Evolutionary conservation across 2,113 vertebrate genomes (phyloP).

Genomic region (Cyphotilapia sp.): DNA sequence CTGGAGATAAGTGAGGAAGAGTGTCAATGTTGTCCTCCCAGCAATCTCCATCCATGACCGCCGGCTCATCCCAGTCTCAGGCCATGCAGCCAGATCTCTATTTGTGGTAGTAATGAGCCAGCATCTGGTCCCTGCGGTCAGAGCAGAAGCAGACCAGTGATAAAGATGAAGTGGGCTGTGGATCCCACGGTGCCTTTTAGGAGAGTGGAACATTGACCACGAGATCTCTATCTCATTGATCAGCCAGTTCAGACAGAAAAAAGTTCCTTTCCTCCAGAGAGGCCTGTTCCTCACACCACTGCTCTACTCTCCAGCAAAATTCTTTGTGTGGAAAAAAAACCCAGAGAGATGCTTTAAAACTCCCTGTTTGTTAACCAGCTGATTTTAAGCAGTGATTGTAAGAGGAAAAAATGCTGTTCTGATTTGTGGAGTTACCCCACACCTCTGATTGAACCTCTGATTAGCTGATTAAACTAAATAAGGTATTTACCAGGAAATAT

Average conservation of each 20-base stretch:
- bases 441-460: neutral
- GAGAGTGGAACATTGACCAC: constrained; percentile 57
- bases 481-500: neutral
- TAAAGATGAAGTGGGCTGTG: constrained; percentile 56
- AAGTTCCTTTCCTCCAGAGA: constrained; percentile 23
- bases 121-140: constrained; percentile 38
- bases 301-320: constrained; percentile 8
- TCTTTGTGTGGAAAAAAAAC: neutral
- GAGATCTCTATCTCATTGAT: constrained; percentile 63
- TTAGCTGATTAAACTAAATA: neutral
- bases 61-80: constrained; percentile 5
- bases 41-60: neutral
- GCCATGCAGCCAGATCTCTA: constrained; percentile 40
- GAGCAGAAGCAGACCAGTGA: constrained; percentile 39
- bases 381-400: neutral
- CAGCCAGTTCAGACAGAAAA: constrained; percentile 32
- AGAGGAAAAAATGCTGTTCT: neutral
- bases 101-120: constrained; percentile 57
- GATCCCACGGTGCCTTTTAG: constrained; percentile 60
- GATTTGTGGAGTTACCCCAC: neutral
- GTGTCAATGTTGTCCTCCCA: neutral
- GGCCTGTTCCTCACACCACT: neutral
- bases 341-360: neutral
- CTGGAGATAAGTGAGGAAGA: neutral
- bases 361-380: neutral